Evolutionary conservation across 2,113 vertebrate species (phyloP), one percentile per base, ranked within the genome.

Genomic region (Campylorhamphus procurvoides): DNA sequence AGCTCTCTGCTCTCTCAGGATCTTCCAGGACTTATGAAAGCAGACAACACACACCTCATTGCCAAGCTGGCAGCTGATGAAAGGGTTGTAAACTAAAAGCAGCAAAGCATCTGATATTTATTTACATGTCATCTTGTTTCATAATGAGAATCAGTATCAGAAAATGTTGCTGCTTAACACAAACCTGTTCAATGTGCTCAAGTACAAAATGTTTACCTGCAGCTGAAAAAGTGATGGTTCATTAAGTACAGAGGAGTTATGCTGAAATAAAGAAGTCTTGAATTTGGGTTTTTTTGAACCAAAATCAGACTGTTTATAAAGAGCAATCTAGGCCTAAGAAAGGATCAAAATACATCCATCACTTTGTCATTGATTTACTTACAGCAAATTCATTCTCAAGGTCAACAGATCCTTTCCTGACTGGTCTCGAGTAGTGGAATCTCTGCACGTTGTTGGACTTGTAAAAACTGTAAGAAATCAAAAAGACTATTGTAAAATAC

Each of bases 361-460:
- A 46, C 29, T 10, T 39, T 28, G 18, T 47, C 9, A 3, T 19
- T 40, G 20, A 86, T 77, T 69, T 93, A 98, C 99, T 98, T 97
- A 99, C 99, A 58, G 98, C 98, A 98, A 99, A 99, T 95, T 99
- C 99, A 81, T 99, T 99, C 97, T 99, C 98, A 18, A 99, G 99
- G 95, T 99, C 99, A 83, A 99, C 98, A 2, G 98, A 98, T 62
- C 99, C 99, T 97, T 96, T 99, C 96, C 99, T 98, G 94, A 99
- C 98, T 33, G 99, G 99, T 93, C 99, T 98, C 84, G 99, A 99
- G 81, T 99, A 99, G 94, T 99, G 98, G 87, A 99, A 99, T 23
- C 97, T 97, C 53, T 99, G 99, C 93, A 99, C 99, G 0, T 99
- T 99, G 97, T 99, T 99, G 86, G 99, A 99, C 96, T 99, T 99